Evolutionary conservation across 2,888 invertebrate species (phyloP), one percentile per base, ranked within the genome.

Genomic region (Dendrolimus houi): DNA sequence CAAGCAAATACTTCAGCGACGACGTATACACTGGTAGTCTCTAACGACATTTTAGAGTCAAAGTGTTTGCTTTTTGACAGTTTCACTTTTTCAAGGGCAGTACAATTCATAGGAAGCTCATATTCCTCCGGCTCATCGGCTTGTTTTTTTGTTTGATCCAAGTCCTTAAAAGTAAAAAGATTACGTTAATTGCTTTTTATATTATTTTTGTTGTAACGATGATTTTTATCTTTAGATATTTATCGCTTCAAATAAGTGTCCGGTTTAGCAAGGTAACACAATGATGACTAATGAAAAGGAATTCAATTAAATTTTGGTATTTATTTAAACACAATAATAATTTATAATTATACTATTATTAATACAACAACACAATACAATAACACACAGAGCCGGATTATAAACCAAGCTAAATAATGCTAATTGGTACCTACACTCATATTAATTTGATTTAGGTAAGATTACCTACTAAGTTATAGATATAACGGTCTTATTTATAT

Each of bases 1-100:
- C 90, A 90, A 56, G 82, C 80, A 60, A 83, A 90, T 0, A 87
- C 83, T 65, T 89, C 90, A 1, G 74, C 67, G 1, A 86, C 72
- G 1, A 85, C 77, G 52, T 88, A 79, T 0, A 86, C 87, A 56
- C 90, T 89, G 58, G 75, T 76, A n/a, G 71, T 68, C 9, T 86
- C 79, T n/a, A 88, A 66, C 0, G 86, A 78, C 13, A 89, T 76
- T 40, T 77, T 64, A 0, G 81, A 81, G 54, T 81, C 75, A 58
- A 87, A 89, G 62, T 89, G 88, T 13, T 68, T 68, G 62, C 81
- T 85, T 29, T 64, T 65, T 8, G 66, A 64, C 8, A 87, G 64
- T n/a, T 72, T 72, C 14, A 85, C 67, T 58, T 78, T 80, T 54
- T 77, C 67, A 13, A 77, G 61, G 62, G 70, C 79, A 59, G 73